These are phyloP conservation scores for Cyprinodon variegatus DNA, from an alignment of 2,113 vertebrate species.

Conservation along the genomic window DNA sequence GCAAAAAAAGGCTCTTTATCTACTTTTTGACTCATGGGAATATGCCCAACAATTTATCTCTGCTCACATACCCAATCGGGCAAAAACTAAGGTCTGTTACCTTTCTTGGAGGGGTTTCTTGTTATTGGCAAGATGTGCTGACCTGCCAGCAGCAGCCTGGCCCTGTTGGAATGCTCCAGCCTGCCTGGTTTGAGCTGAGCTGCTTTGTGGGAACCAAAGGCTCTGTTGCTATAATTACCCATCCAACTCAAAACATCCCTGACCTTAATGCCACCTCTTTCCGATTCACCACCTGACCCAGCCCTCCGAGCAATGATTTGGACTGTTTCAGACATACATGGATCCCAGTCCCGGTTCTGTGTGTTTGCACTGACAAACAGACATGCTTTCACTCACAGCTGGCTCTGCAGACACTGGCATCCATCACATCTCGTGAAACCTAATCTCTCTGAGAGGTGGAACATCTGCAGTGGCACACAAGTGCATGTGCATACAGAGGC, in stretches of 20 bases:
- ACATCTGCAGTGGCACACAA: constrained; percentile 69
- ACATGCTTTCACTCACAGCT: constrained; percentile 51
- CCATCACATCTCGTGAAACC: constrained; percentile 75
- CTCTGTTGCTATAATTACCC: constrained; percentile 65
- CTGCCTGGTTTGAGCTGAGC: constrained; percentile 26
- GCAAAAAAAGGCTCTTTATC: constrained; percentile 38
- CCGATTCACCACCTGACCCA: constrained; percentile 33
- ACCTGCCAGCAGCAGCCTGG: constrained; percentile 17
- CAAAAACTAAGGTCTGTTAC: neutral
- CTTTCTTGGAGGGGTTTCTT: constrained; percentile 14
- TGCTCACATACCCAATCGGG: neutral
- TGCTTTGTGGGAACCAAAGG: constrained; percentile 62
- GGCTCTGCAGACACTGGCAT: constrained; percentile 69
- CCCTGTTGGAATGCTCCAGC: constrained; percentile 31
- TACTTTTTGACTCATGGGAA: constrained; percentile 19
- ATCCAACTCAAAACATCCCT: constrained; percentile 45
- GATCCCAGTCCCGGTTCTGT: constrained; percentile 10
- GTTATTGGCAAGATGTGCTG: constrained; percentile 11
- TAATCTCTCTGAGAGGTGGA: constrained; percentile 68
- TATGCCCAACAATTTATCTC: neutral
- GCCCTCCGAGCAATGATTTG: constrained; percentile 26
- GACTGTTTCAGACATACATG: constrained; percentile 26
- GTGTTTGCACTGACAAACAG: constrained; percentile 51
- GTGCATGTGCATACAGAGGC: neutral
- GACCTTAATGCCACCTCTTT: constrained; percentile 54